phyloP scores from a whole-genome alignment of 1,140 invertebrate genomes.

The Caenorhabditis latens region DNA sequence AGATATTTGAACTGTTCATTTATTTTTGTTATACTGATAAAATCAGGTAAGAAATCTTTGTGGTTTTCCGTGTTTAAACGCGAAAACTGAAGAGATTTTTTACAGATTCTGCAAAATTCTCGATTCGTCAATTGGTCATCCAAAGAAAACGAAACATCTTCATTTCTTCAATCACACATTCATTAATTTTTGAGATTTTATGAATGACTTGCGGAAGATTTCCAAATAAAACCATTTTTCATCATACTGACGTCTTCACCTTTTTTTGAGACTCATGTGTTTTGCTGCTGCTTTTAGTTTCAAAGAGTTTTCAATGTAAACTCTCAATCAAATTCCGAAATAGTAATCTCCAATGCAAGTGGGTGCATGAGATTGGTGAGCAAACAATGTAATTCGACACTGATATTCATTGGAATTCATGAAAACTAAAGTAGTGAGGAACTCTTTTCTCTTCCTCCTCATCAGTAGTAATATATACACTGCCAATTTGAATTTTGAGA shows the following conservation, averaged over 20 bases:
- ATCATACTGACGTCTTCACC: not conserved
- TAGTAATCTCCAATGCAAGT: too few species aligned
- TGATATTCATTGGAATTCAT: slow-evolving; percentile 44
- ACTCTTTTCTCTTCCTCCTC: too few species aligned
- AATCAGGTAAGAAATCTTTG: slow-evolving; percentile 51
- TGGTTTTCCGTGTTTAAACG: slow-evolving; percentile 33
- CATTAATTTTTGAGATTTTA: slow-evolving; percentile 40
- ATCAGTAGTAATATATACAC: too few species aligned
- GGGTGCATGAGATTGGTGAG: not conserved
- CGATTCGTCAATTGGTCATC: too few species aligned
- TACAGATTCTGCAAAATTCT: slow-evolving; percentile 10
- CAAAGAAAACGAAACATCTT: not conserved
- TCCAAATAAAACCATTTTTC: slow-evolving; percentile 11
- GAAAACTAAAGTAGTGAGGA: not conserved
- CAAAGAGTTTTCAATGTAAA: too few species aligned
- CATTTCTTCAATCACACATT: slow-evolving; percentile 17
- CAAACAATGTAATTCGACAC: slow-evolving; percentile 55
- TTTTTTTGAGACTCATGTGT: not conserved
- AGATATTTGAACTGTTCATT: not conserved
- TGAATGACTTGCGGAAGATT: not conserved
- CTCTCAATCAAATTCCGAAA: too few species aligned
- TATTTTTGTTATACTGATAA: not conserved
- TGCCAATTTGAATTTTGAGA: too few species aligned
- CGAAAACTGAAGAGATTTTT: slow-evolving; percentile 54
- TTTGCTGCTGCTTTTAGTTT: not conserved